phyloP scores from a whole-genome alignment of 2,888 invertebrate genomes.

The Aphodius granarius region DNA sequence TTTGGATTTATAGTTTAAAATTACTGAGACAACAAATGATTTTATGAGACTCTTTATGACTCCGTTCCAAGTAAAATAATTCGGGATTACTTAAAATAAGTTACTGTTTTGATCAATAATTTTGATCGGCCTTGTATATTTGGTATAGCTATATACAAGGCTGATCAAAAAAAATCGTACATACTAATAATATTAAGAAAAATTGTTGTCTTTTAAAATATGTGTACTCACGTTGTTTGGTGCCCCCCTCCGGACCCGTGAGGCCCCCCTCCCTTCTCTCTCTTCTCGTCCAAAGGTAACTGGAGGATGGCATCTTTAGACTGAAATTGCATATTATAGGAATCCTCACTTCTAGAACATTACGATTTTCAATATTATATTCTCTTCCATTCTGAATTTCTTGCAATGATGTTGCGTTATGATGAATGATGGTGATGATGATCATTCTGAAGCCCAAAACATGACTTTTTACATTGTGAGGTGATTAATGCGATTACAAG shows the following conservation, averaged over 20 bases:
- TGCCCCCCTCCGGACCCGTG: conserved; percentile 60
- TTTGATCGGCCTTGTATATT: no score
- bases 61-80: no score
- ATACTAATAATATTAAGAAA: no score
- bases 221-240: conserved; percentile 66
- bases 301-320: conserved; percentile 58
- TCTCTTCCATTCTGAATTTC: not conserved
- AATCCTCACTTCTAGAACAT: conserved; percentile 41
- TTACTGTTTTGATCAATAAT: no score
- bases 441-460: not conserved
- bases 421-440: conserved; percentile 2
- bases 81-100: no score
- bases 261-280: conserved; percentile 46
- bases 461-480: not conserved
- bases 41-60: no score
- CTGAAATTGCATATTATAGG: conserved; percentile 54
- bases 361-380: conserved; percentile 17
- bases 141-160: no score
- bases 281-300: conserved; percentile 46
- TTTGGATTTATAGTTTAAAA: no score
- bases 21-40: no score
- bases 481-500: not conserved
- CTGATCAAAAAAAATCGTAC: no score
- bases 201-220: not conserved
- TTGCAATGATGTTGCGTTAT: not conserved